Percentiles rank a stretch among this genome's conserved stretches.
Evolutionary conservation across 64 coral and sea anemone genomes (phyloP).

Genomic region (Pachyseris speciosa): DNA sequence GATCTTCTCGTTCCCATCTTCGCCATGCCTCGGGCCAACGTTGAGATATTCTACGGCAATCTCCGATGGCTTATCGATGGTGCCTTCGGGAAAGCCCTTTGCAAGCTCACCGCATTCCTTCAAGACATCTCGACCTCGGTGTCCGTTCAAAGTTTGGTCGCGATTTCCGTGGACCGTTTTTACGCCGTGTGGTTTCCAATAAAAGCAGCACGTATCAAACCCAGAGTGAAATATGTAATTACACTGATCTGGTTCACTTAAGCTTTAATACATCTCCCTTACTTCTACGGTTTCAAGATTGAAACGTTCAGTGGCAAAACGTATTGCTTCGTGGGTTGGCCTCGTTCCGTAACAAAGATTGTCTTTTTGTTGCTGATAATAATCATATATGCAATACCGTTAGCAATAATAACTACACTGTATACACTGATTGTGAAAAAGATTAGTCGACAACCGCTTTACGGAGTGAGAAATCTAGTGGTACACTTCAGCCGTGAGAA

Average conservation of each 20-base stretch:
- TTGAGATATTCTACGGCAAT: constrained; percentile 30
- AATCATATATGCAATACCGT: constrained; percentile 2
- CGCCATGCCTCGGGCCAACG: constrained; percentile 42
- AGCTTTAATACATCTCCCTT: neutral
- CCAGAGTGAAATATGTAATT: constrained; percentile 17
- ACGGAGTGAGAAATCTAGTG: constrained; percentile 11
- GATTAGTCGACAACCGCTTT: neutral
- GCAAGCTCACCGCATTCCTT: constrained; percentile 44
- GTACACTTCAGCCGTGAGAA: constrained; percentile 1
- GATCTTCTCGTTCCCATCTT: constrained; percentile 56
- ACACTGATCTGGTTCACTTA: constrained; percentile 4
- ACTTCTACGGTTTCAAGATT: constrained; percentile 22
- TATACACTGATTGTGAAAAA: neutral
- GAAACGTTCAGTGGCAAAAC: neutral
- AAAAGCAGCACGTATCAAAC: constrained; percentile 10
- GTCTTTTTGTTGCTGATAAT: constrained; percentile 21
- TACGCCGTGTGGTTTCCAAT: constrained; percentile 60
- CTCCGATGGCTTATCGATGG: constrained; percentile 49
- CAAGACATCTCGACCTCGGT: constrained; percentile 43
- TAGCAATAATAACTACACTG: neutral
- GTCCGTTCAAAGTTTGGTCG: constrained; percentile 41
- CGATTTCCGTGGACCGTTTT: constrained; percentile 46
- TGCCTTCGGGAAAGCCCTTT: constrained; percentile 19
- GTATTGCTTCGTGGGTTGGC: constrained; percentile 4
- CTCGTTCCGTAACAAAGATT: neutral